Base-by-base conservation (phyloP, 2,888 invertebrate species). In the Tachina fera region DNA sequence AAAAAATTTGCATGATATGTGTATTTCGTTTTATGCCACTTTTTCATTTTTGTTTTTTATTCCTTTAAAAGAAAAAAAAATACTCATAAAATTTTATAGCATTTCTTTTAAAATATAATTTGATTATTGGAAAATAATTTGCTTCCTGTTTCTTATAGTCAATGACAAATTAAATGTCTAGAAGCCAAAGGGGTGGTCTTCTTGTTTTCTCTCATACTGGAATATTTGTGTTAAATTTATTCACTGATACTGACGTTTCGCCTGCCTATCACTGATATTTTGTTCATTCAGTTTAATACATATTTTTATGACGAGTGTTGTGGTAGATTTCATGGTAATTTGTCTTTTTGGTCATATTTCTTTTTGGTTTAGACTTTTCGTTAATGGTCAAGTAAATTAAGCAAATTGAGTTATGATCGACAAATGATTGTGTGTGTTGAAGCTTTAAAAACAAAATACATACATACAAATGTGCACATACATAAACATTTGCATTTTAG, bases 391-490 rank as follows among this genome's bases (percentile, higher is more conserved):
- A 81, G 60, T 75, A 87, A 87, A 88, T 88, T 88, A 88, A 87
- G 87, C 87, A 88, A 88, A 89, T 88, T 88, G 88, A 90, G 87
- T 90, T 90, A 89, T 88, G 88, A 88, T 88, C 88, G 88, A 89
- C 89, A 89, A 90, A 90, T 76, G 67, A 13, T 71, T 75, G 58
- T 49, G 72, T 84, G 70, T 63, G 11, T 45, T 41, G 49, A 1
- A 43, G 9, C 11, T 71, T n/a, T 9, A 51, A 19, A 16, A 16
- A 56, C 2, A 3, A 31, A 45, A 53, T 19, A 63, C 4, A 43
- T 41, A 19, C 47, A 49, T 11, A 49, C 31, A 22, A n/a, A 3
- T 3, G 3, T 22, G 22, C 31, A 31, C 31, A 31, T 4, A 31
- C 31, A 31, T 31, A 0, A 4, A 31, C 86, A 85, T 89, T 89